A percentile compares a stretch with the other conserved stretches of the same genome.
phyloP scores from a whole-genome alignment of 2,113 vertebrate genomes.

The Cavia porcellus region DNA sequence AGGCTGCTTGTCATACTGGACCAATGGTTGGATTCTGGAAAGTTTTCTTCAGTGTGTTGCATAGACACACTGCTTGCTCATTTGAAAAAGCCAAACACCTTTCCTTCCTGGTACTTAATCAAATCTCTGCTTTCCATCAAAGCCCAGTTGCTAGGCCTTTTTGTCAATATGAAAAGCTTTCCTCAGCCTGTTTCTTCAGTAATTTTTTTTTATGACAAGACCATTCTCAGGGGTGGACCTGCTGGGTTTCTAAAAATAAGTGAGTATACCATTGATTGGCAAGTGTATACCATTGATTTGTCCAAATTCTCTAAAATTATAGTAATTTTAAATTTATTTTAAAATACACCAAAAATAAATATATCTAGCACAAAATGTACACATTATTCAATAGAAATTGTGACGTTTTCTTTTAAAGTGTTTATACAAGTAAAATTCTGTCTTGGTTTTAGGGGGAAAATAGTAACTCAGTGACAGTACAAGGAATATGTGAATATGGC shows the following conservation, averaged over 20 bases:
- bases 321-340: conserved; percentile 15
- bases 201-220: conserved; percentile 10
- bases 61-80: neutral
- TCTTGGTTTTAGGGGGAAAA: conserved; percentile 11
- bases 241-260: neutral
- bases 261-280: neutral
- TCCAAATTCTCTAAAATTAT: conserved; percentile 34
- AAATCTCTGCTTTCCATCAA: conserved; percentile 45
- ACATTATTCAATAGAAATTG: neutral
- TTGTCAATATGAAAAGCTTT: conserved; percentile 10
- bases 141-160: conserved; percentile 31
- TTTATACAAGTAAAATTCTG: conserved; percentile 21
- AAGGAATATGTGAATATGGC: neutral
- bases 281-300: neutral
- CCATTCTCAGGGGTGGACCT: neutral
- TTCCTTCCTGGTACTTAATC: conserved; percentile 18
- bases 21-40: neutral
- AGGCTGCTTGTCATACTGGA: conserved; percentile 11
- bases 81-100: neutral
- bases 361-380: neutral
- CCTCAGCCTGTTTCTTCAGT: conserved; percentile 35
- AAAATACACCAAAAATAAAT: neutral
- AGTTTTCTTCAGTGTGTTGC: neutral
- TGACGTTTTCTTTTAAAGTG: neutral
- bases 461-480: neutral